A percentile compares a stretch with the other conserved stretches of the same genome.
phyloP scores from a whole-genome alignment of 2,797 vertebrate genomes.

The Argya squamiceps region DNA sequence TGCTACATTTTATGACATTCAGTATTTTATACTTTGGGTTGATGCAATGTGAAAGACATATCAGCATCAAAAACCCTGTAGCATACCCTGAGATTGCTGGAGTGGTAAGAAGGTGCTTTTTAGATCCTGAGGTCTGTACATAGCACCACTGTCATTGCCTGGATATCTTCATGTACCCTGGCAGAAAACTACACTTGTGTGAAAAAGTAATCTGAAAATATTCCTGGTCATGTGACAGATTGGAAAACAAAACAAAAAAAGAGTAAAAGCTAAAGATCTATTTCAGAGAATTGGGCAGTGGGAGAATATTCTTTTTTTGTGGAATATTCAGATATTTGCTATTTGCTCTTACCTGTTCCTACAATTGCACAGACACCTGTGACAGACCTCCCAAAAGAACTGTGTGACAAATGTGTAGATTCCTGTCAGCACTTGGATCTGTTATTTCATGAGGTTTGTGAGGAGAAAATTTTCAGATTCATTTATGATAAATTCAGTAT shows the following conservation, averaged over 20 bases:
- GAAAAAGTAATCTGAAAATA: not conserved
- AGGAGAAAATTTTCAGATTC: not conserved
- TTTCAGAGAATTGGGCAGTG: not conserved
- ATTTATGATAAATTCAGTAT: not conserved
- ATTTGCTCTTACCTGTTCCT: not conserved
- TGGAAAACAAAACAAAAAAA: not conserved
- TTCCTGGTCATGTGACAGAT: not conserved
- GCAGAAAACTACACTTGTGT: not conserved
- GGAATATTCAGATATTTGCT: not conserved
- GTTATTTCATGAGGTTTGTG: not conserved
- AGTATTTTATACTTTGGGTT: conserved; percentile 38
- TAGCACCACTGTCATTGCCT: not conserved
- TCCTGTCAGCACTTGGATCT: not conserved
- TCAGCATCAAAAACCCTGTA: rapidly evolving
- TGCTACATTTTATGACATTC: not conserved
- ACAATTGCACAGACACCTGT: not conserved
- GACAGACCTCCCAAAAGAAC: not conserved
- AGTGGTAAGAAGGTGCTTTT: not conserved
- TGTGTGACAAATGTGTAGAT: not conserved
- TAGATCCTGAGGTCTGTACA: not conserved
- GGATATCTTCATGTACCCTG: not conserved
- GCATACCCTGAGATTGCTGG: not conserved
- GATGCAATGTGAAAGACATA: conserved; percentile 24
- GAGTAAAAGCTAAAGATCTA: not conserved
- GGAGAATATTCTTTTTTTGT: not conserved